Evolutionary conservation across 2,888 invertebrate genomes (phyloP).

Genomic region (Lasioglossum pauxillum): DNA sequence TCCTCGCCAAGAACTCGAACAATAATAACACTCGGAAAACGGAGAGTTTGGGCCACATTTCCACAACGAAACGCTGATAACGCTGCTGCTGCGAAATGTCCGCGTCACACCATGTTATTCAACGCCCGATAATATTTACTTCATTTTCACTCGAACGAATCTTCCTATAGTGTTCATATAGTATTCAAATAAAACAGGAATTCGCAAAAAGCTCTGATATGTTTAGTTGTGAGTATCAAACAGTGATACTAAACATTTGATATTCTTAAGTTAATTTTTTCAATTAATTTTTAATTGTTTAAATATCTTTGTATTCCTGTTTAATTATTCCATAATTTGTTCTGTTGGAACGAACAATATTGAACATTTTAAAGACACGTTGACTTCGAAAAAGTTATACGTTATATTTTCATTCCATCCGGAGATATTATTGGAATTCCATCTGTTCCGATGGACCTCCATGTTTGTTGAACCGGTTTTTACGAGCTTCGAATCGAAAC

Average conservation of each 20-base stretch:
- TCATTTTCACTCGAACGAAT: neutral
- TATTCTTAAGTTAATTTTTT: no score
- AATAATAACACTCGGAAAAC: neutral
- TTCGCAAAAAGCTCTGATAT: no score
- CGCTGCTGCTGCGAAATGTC: neutral
- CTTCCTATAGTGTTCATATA: no score
- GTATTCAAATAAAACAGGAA: no score
- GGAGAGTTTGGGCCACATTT: neutral
- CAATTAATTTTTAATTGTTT: no score
- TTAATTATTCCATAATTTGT: neutral
- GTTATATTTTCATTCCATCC: neutral
- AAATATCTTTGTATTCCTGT: no score
- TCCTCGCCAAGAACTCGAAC: conserved; percentile 4
- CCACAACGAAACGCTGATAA: neutral
- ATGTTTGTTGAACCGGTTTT: neutral
- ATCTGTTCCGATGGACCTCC: neutral
- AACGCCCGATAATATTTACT: neutral
- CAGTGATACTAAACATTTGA: no score
- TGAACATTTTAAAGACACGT: no score
- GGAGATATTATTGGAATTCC: neutral
- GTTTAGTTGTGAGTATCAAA: no score
- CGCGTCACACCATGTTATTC: neutral
- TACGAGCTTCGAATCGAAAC: neutral
- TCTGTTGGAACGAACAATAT: no score
- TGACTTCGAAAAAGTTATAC: neutral